Evolutionary conservation across 2,113 vertebrate species (phyloP).

Genomic region (Athene cunicularia): DNA sequence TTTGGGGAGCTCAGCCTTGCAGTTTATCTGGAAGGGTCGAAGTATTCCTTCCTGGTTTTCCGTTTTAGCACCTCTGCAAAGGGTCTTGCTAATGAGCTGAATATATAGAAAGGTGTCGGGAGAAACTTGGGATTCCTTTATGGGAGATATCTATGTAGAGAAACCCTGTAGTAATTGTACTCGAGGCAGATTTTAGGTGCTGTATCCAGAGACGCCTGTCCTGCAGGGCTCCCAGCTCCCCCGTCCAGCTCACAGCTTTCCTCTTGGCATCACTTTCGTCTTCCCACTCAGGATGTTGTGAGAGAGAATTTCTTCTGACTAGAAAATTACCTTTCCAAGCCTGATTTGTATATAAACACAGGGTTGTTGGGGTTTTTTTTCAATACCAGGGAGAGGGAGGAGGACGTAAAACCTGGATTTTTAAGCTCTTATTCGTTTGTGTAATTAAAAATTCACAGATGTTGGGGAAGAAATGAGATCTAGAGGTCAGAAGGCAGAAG

Average conservation of each 20-base stretch:
- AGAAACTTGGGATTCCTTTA: not conserved
- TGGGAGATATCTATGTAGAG: constrained; percentile 28
- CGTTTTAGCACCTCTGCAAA: constrained; percentile 49
- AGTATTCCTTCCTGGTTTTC: constrained; percentile 55
- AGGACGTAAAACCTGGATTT: not conserved
- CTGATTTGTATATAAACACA: not conserved
- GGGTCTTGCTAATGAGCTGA: constrained; percentile 31
- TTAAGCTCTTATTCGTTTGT: not conserved
- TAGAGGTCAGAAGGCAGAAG: not conserved
- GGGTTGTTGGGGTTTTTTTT: not conserved
- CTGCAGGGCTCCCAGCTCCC: not conserved
- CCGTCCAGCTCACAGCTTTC: not conserved
- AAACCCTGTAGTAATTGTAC: not conserved
- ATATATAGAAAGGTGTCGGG: constrained; percentile 34
- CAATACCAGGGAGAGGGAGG: not conserved
- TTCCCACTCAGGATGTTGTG: not conserved
- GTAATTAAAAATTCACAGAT: not conserved
- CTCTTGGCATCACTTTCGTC: not conserved
- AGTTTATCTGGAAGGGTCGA: constrained; percentile 41
- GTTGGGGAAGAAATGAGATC: not conserved
- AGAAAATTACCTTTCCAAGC: not conserved
- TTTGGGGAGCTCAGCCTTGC: constrained; percentile 43
- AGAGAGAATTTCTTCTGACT: not conserved
- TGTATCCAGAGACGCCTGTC: not conserved
- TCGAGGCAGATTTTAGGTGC: not conserved